Conservation (phyloP, 2,888 invertebrate species). For the Gymnocheta viridis region DNA sequence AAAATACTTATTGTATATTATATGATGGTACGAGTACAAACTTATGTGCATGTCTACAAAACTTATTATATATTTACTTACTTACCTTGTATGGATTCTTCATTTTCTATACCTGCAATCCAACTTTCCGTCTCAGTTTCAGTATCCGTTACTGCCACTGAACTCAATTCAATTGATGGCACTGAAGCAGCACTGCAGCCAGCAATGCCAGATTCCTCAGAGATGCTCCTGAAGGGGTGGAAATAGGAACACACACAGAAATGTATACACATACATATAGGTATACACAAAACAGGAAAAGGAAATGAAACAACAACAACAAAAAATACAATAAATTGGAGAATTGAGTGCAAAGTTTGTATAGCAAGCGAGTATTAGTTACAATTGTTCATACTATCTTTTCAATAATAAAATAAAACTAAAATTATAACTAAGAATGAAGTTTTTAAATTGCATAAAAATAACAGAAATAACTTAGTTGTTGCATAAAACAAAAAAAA, state of each 20-base stretch:
- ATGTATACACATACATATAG: not conserved
- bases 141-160: slow-evolving; percentile 69
- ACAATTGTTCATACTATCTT: slow-evolving; percentile 30
- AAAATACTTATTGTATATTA: not conserved
- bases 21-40: not conserved
- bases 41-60: slow-evolving; percentile 3
- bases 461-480: slow-evolving; percentile 14
- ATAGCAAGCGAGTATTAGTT: slow-evolving; percentile 32
- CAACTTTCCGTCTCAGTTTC: slow-evolving; percentile 71
- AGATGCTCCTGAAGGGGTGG: slow-evolving; percentile 75
- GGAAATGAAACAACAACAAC: slow-evolving; percentile 25
- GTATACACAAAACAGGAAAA: slow-evolving; percentile 17
- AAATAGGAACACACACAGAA: not conserved
- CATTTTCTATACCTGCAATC: slow-evolving; percentile 71
- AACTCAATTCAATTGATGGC: slow-evolving; percentile 74
- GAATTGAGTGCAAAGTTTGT: slow-evolving; percentile 45
- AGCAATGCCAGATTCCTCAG: slow-evolving; percentile 74
- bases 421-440: slow-evolving; percentile 9
- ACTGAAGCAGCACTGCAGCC: slow-evolving; percentile 68
- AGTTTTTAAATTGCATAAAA: slow-evolving; percentile 24
- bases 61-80: slow-evolving; percentile 14
- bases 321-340: slow-evolving; percentile 19
- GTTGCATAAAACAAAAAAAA: not conserved
- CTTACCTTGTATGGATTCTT: slow-evolving; percentile 70
- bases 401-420: slow-evolving; percentile 29